Percentiles rank a stretch among this genome's conserved stretches.
Conservation (phyloP, 2,113 vertebrate genomes). For the Panurus biarmicus region DNA sequence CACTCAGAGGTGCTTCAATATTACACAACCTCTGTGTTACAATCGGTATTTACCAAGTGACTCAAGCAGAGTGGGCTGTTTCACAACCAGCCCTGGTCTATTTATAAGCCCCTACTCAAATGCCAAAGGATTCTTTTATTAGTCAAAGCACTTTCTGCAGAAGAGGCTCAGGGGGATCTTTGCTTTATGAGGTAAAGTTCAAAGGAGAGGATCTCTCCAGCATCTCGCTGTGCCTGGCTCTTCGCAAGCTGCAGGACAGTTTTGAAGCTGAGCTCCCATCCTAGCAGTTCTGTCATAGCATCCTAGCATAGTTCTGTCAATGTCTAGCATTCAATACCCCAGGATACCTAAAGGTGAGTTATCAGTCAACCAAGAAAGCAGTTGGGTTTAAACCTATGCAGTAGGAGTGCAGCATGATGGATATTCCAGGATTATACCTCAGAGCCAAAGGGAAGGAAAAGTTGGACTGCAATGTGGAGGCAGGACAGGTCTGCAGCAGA, state of each 20-base stretch:
- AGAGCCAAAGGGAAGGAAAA: background rate
- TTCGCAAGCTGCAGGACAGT: background rate
- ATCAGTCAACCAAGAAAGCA: background rate
- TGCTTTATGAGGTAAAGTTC: background rate
- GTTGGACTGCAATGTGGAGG: background rate
- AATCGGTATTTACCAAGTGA: background rate
- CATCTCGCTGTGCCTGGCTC: background rate
- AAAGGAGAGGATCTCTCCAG: background rate
- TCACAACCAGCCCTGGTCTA: background rate
- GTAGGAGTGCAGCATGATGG: background rate
- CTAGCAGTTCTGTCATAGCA: background rate
- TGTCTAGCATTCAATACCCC: background rate
- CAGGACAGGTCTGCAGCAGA: background rate
- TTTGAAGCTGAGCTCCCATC: background rate
- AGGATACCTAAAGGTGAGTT: background rate
- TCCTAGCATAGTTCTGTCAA: too few species aligned
- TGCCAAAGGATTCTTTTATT: background rate
- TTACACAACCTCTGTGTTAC: background rate
- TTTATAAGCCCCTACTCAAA: conserved; percentile 21
- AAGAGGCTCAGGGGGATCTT: background rate
- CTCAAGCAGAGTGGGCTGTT: conserved; percentile 9
- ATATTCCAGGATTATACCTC: background rate
- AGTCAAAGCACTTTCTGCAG: background rate
- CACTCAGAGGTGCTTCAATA: background rate
- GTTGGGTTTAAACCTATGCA: background rate